Evolutionary conservation across 2,113 vertebrate species (phyloP), one percentile per base, ranked within the genome.

Genomic region (Pseudonaja textilis): DNA sequence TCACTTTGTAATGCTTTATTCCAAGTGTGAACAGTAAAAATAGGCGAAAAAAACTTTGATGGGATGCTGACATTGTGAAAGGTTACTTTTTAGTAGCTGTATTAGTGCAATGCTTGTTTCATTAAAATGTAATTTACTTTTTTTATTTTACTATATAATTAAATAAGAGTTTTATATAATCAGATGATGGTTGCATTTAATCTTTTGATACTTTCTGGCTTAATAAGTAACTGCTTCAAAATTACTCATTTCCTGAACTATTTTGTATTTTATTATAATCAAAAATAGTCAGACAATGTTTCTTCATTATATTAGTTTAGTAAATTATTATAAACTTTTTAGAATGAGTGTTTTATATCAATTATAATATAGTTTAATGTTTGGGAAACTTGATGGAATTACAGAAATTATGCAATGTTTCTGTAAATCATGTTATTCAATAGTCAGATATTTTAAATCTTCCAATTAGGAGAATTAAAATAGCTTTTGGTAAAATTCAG

Each of bases 321-420:
- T 69, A 89, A 85, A 74, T 92, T 42, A 92, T 88, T 81, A 89
- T 87, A 89, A 92, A 74, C 34, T 2, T 89, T 89, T 92, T 92
- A 89, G 50, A 47, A 69, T 89, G 34, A 81, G 10, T 69, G 11
- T 81, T 89, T 92, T 64, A 92, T 92, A 39, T 89, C 57, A 42
- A 7, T 56, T 85, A 74, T 42, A 89, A 81, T 74, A 89, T 56
- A 74, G n/a, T 23, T 88, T 92, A 89, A 57, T 56, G 52, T 39
- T 81, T 55, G 69, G 55, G 87, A 81, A 92, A 52, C 18, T 50
- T 81, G 64, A 47, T 92, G 87, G 34, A 11, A 57, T 92, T 89
- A 74, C 22, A 57, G 61, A 10, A 85, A 89, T 69, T 50, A 23
- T 12, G 55, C 50, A 56, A 39, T 47, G 39, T 47, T 92, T 92